Conservation (phyloP, 2,113 vertebrate genomes). For the Trachemys scripta region DNA sequence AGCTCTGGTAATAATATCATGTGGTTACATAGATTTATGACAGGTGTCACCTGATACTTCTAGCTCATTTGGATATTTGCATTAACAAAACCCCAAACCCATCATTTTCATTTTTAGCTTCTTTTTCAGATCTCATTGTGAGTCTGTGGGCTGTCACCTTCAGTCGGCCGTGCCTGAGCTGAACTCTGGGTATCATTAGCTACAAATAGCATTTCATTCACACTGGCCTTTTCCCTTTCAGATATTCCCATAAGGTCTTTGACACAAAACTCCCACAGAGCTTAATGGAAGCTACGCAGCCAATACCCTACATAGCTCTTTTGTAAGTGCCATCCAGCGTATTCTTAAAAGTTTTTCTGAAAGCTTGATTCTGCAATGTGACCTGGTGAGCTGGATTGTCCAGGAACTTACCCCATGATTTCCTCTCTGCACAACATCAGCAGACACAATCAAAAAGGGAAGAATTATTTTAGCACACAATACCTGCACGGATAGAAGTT, state of each 20-base stretch:
- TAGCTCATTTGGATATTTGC: not conserved
- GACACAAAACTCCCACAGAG: not conserved
- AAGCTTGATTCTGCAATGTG: not conserved
- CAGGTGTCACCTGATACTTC: fast-evolving
- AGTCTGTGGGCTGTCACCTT: too few relatives aligned
- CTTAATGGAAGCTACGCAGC: not conserved
- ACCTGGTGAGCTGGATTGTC: not conserved
- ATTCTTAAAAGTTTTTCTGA: not conserved
- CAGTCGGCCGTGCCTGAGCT: fast-evolving
- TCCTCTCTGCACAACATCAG: not conserved
- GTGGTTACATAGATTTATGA: not conserved
- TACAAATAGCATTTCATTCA: not conserved
- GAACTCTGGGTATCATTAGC: not conserved
- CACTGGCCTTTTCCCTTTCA: not conserved
- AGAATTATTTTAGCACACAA: not conserved
- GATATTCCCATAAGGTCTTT: not conserved
- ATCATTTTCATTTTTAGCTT: not conserved
- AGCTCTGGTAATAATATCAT: not conserved
- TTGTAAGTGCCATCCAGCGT: not conserved
- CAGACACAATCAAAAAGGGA: fast-evolving
- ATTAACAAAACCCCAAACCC: not conserved
- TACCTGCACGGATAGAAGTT: not conserved
- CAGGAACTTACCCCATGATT: not conserved
- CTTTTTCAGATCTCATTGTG: not conserved
- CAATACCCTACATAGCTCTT: not conserved